phyloP scores from a whole-genome alignment of 1,140 invertebrate genomes.

The Magallana ariakensis region DNA sequence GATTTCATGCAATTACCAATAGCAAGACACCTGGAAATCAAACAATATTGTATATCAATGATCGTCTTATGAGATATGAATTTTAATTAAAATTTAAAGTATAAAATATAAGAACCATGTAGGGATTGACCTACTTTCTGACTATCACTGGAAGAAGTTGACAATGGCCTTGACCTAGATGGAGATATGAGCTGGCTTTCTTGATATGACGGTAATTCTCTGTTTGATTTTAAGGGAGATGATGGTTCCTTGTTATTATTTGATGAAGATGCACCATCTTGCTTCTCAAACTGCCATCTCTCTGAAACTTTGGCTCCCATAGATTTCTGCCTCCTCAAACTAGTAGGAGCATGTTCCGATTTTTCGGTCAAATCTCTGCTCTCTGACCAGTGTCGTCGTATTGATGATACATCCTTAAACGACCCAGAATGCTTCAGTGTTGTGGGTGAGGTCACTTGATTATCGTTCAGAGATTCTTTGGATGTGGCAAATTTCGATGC shows the following conservation, averaged over 20 bases:
- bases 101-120: background rate
- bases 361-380: slow-evolving; percentile 3
- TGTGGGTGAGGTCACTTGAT: slow-evolving; percentile 37
- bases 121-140: slow-evolving; percentile 41
- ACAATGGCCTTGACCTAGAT: slow-evolving; percentile 41
- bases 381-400: slow-evolving; percentile 49
- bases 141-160: slow-evolving; percentile 40
- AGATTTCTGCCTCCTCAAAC: slow-evolving; percentile 27
- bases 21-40: slow-evolving; percentile 1
- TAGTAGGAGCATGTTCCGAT: background rate
- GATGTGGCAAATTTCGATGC: slow-evolving; percentile 46
- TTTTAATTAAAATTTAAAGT: background rate
- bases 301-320: slow-evolving; percentile 39
- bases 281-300: slow-evolving; percentile 47
- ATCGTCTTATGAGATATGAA: background rate
- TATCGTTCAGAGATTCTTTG: slow-evolving; percentile 23
- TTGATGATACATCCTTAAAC: slow-evolving; percentile 48
- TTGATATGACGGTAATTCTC: background rate
- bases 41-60: background rate
- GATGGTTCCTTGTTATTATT: slow-evolving; percentile 30
- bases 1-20: slow-evolving; percentile 15
- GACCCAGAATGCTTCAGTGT: background rate
- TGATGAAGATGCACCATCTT: background rate
- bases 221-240: background rate
- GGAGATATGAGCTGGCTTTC: background rate